A percentile compares a stretch with the other conserved stretches of the same genome.
These are phyloP conservation scores for Eptatretus atami DNA, from an alignment of 2,797 vertebrate genomes.

Conservation along the genomic window DNA sequence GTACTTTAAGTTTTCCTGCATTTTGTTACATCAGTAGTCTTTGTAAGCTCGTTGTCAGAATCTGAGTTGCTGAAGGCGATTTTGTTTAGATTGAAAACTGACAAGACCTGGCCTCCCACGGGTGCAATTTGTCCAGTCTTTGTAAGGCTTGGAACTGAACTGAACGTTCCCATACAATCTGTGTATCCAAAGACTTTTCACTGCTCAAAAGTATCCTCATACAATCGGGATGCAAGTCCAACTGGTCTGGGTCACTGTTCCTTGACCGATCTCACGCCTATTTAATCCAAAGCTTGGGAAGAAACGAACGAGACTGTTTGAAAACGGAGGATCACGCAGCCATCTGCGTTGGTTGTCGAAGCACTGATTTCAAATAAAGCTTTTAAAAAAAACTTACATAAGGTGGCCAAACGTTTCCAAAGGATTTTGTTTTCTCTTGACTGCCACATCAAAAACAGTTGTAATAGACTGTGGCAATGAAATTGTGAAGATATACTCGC, in stretches of 20 bases:
- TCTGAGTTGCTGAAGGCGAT: too few species aligned
- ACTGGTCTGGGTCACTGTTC: background rate
- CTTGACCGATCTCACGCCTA: constrained; percentile 1
- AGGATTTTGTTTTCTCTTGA: constrained; percentile 3
- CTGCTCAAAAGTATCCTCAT: constrained; percentile 4
- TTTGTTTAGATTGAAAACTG: background rate
- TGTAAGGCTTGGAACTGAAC: constrained; percentile 2
- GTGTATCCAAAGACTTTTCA: constrained; percentile 1
- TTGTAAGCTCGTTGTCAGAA: too few species aligned
- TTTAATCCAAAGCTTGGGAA: constrained; percentile 4
- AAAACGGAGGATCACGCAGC: constrained; percentile 1
- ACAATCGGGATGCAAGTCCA: background rate
- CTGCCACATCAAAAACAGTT: constrained; percentile 4
- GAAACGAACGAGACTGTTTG: constrained; percentile 4
- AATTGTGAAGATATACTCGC: constrained; percentile 3
- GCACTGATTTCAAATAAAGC: constrained; percentile 6
- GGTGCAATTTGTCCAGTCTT: constrained; percentile 5
- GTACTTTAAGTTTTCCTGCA: too few species aligned
- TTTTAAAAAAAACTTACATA: constrained; percentile 6
- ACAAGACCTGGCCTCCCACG: constrained; percentile 4
- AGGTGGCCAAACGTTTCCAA: constrained; percentile 5
- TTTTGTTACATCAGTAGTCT: too few species aligned
- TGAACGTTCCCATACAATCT: background rate
- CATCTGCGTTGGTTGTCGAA: constrained; percentile 1
- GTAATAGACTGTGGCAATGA: constrained; percentile 4